A percentile compares a stretch with the other conserved stretches of the same genome.
phyloP scores from a whole-genome alignment of 2,888 invertebrate genomes.

The Aromia moschata region DNA sequence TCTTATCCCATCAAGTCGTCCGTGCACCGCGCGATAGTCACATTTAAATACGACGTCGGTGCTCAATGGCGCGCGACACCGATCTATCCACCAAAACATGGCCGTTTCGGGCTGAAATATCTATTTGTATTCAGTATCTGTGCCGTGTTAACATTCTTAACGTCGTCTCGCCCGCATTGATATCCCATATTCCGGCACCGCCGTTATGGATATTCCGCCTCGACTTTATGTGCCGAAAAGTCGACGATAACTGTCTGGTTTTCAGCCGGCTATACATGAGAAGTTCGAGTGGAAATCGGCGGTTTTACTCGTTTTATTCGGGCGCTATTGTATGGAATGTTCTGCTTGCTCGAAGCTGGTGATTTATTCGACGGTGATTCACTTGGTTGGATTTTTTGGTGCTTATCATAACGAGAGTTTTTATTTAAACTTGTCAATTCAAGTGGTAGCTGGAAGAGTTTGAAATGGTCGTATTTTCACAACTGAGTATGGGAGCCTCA shows the following conservation, averaged over 20 bases:
- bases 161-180: constrained; percentile 49
- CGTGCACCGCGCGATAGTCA: constrained; percentile 56
- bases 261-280: constrained; percentile 42
- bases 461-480: too few relatives aligned
- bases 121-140: constrained; percentile 60
- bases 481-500: too few relatives aligned
- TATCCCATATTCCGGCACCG: constrained; percentile 55
- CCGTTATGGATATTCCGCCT: constrained; percentile 53
- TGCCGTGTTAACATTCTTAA: constrained; percentile 54
- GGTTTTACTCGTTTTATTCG: too few relatives aligned
- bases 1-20: constrained; percentile 46
- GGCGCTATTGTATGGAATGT: too few relatives aligned
- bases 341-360: too few relatives aligned
- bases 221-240: constrained; percentile 56
- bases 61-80: constrained; percentile 54
- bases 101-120: constrained; percentile 53
- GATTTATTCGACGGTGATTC: too few relatives aligned
- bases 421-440: too few relatives aligned
- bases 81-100: constrained; percentile 53
- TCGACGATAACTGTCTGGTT: constrained; percentile 50
- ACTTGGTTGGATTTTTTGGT: too few relatives aligned
- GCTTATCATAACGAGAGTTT: too few relatives aligned
- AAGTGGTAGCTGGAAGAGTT: too few relatives aligned
- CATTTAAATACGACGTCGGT: constrained; percentile 54
- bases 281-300: background rate